Evolutionary conservation across 2,888 invertebrate species (phyloP), one percentile per base, ranked within the genome.

Genomic region (Sinopyrophorus schimmeli): DNA sequence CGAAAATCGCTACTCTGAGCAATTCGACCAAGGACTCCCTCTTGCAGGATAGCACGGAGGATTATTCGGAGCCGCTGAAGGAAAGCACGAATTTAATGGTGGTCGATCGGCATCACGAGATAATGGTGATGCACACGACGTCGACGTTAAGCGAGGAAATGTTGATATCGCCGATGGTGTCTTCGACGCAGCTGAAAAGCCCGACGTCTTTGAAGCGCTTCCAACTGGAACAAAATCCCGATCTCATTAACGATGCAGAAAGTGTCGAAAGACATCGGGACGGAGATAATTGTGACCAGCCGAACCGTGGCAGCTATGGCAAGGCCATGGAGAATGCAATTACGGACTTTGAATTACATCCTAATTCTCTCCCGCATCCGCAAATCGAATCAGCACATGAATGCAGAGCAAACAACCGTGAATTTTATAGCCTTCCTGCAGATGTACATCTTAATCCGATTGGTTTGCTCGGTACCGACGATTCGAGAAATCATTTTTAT

Each of bases 191-290:
- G 42, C 75, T 76, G 48, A 74, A 75, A 40, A 79, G 83, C 65
- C 84, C 83, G 38, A 77, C 80, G 1, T 73, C 77, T 1, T 58
- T 78, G 56, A 70, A 77, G 43, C 76, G 75, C 54, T 79, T 77
- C 59, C 74, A 72, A 52, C 55, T 68, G 59, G 87, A 88, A 69
- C 85, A 84, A 72, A 88, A 88, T 73, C 88, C 88, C 42, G 88
- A 89, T 74, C 77, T 89, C 68, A 86, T 89, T 69, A 88, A 85
- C 73, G 88, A 87, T 67, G 85, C 84, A 59, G 86, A 86, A 74
- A 83, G 77, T 55, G 77, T 78, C 1, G 78, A 76, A 18, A 59
- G 69, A 59, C 71, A 66, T 57, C 71, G 67, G 42, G 72, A 53
- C 56, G 68, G 73, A 17, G 76, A 75, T 32, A 74, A 70, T 1